Percentiles rank a stretch among this genome's conserved stretches.
Evolutionary conservation across 2,113 vertebrate genomes (phyloP).

Genomic region (Grammomys dolichurus): DNA sequence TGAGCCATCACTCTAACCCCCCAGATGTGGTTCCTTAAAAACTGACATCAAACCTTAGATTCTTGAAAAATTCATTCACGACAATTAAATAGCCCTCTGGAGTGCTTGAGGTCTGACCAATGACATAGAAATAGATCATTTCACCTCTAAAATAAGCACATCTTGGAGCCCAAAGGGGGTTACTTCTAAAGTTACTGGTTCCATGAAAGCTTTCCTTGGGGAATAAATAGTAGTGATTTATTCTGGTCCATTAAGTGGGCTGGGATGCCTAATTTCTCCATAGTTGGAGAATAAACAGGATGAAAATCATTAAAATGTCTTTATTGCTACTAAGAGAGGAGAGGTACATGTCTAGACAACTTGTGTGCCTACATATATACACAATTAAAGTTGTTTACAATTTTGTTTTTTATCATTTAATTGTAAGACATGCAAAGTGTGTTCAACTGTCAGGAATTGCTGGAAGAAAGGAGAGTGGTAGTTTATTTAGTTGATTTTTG

Average conservation of each 20-base stretch:
- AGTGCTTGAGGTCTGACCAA: conserved; percentile 45
- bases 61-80: conserved; percentile 35
- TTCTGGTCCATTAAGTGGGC: not conserved
- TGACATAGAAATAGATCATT: not conserved
- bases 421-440: conserved; percentile 22
- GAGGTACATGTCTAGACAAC: not conserved
- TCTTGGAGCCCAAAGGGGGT: not conserved
- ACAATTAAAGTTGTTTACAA: conserved; percentile 14
- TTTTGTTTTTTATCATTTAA: conserved; percentile 20
- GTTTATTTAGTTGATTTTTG: not conserved
- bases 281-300: conserved; percentile 2
- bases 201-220: not conserved
- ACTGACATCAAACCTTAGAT: not conserved
- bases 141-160: not conserved
- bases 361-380: not conserved
- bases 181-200: not conserved
- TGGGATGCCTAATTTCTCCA: conserved; percentile 21
- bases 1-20: not conserved
- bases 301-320: conserved; percentile 15
- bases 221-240: conserved; percentile 42
- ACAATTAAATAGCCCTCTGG: not conserved
- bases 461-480: not conserved
- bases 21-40: not conserved
- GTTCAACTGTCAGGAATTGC: conserved; percentile 18
- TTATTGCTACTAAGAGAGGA: not conserved